A percentile compares a stretch with the other conserved stretches of the same genome.
phyloP scores from a whole-genome alignment of 2,113 vertebrate genomes.

The Oryctolagus cuniculus region DNA sequence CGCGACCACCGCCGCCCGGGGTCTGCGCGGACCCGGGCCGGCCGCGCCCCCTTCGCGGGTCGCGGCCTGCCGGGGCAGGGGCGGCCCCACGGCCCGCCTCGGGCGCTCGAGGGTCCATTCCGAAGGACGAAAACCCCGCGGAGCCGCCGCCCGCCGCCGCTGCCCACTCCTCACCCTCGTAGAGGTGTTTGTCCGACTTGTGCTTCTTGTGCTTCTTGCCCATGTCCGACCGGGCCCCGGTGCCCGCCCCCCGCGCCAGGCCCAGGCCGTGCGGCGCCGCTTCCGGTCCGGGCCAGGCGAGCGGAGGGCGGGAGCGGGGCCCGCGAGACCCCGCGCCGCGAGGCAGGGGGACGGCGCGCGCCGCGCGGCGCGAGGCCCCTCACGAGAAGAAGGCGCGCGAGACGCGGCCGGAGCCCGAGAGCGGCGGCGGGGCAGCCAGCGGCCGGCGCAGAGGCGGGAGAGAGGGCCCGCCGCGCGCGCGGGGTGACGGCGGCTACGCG shows the following conservation, averaged over 20 bases:
- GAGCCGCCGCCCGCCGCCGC: background rate
- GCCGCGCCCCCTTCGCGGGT: background rate
- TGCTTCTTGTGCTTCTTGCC: constrained; percentile 98
- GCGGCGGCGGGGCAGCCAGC: background rate
- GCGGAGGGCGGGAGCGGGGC: constrained; percentile 77
- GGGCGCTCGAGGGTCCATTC: background rate
- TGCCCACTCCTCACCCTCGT: constrained; percentile 90
- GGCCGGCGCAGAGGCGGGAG: background rate
- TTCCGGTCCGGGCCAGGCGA: constrained; percentile 77
- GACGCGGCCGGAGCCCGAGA: background rate
- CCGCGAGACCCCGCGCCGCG: constrained; percentile 60
- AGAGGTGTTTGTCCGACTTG: constrained; percentile 94
- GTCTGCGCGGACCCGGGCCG: background rate
- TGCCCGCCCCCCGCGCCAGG: constrained; percentile 79
- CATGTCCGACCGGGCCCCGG: constrained; percentile 87
- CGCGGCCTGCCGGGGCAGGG: background rate
- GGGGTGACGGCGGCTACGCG: background rate
- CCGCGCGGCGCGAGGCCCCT: constrained; percentile 56
- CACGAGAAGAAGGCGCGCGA: background rate
- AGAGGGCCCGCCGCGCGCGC: constrained; percentile 26
- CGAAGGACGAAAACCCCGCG: too few species aligned
- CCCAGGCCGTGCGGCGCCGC: constrained; percentile 75
- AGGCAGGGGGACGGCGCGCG: constrained; percentile 71
- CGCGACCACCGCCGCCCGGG: background rate
- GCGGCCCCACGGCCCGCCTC: background rate